phyloP scores from a whole-genome alignment of 1,140 invertebrate species.

The Eubasilissa regina region DNA sequence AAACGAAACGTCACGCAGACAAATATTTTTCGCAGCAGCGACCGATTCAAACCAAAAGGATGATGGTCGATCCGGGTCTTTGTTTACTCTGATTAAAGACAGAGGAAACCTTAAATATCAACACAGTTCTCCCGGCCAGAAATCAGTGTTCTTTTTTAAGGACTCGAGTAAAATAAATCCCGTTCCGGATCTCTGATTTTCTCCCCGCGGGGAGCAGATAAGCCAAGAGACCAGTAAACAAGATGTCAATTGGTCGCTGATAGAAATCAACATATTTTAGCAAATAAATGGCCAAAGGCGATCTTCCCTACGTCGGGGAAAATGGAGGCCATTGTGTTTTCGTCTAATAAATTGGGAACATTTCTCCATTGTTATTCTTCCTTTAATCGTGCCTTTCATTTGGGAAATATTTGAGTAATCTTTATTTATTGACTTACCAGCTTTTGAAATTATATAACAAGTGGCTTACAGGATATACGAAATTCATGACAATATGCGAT shows the following conservation, averaged over 20 bases:
- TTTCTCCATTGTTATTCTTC: background rate
- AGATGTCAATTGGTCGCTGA: conserved; percentile 47
- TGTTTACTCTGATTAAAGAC: conserved; percentile 39
- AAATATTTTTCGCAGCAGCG: too few relatives aligned
- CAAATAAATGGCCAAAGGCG: conserved; percentile 19
- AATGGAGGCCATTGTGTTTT: conserved; percentile 24
- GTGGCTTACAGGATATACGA: too few relatives aligned
- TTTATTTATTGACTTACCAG: too few relatives aligned
- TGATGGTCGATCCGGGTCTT: conserved; percentile 9
- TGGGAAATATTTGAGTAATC: background rate
- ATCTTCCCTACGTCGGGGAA: conserved; percentile 2
- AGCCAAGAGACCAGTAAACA: conserved; percentile 39
- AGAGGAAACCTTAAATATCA: conserved; percentile 36
- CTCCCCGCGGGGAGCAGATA: conserved; percentile 12
- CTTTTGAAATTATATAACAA: too few relatives aligned
- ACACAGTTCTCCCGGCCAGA: background rate
- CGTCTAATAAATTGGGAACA: conserved; percentile 36
- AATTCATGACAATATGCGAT: too few relatives aligned
- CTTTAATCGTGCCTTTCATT: background rate
- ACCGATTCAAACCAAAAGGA: too few relatives aligned
- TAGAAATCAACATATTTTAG: conserved; percentile 46
- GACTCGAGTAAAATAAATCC: conserved; percentile 25
- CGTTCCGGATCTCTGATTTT: conserved; percentile 26
- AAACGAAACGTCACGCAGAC: too few relatives aligned
- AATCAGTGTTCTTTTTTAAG: conserved; percentile 33